Evolutionary conservation across 2,113 vertebrate species (phyloP), one percentile per base, ranked within the genome.

Genomic region (Platichthys stellatus): DNA sequence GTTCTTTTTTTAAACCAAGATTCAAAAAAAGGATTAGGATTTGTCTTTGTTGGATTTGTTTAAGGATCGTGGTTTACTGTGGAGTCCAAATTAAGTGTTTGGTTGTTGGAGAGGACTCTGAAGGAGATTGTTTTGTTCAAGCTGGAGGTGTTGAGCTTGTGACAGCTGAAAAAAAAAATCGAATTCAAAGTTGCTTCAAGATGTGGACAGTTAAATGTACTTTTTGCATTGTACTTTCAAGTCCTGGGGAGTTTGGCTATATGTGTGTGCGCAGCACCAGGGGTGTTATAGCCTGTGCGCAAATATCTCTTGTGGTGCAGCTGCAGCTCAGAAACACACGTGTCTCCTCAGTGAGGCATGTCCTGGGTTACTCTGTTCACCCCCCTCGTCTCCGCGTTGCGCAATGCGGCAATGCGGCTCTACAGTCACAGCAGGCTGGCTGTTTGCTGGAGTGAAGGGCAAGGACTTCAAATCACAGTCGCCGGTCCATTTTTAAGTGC

Each of bases 331-430:
- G 75, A 80, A 82, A 84, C 85, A 78, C 87, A 40, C 72, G 74
- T 76, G 79, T 88, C 83, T 86, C 81, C 69, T 84, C 72, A 21
- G 65, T 45, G 63, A 88, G 51, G 40, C 83, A 80, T 90, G 89
- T 88, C 83, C 86, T 85, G 72, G 81, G 83, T 84, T 80, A 65
- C 72, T 74, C 81, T 53, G 63, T 82, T 87, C 84, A 83, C 86
- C 89, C 84, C 90, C 90, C 83, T 88, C 84, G 81, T 91, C 89
- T 89, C 69, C 56, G 86, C 76, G 88, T 92, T 91, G 91, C 92
- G 92, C 91, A 93, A 85, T 93, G 92, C 92, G 92, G 91, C 92
- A 93, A 80, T 91, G 92, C 90, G 89, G 90, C 89, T 86, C 78
- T 40, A 47, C 72, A 82, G 83, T 82, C 86, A 82, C 88, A 86